These are phyloP conservation scores for Drosophila hydei DNA, from an alignment of 1,140 invertebrate genomes.

Conservation along the genomic window DNA sequence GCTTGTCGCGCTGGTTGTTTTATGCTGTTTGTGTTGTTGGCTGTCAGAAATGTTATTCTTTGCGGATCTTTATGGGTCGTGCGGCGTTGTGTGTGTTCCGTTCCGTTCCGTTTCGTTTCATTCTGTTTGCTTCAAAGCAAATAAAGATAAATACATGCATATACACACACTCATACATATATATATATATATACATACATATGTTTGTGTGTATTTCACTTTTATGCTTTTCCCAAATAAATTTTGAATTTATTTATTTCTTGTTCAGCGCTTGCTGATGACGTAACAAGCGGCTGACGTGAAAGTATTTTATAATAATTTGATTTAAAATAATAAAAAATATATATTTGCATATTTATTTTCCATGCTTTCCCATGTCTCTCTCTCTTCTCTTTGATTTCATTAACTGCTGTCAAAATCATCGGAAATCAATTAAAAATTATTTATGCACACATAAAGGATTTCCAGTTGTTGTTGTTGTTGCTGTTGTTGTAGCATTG, in stretches of 20 bases:
- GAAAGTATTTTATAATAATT: conserved; percentile 43
- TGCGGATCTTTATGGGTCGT: conserved; percentile 42
- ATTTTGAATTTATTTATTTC: conserved; percentile 15
- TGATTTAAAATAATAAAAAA: conserved; percentile 22
- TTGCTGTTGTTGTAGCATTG: conserved; percentile 31
- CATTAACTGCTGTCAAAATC: conserved; percentile 36
- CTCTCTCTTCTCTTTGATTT: conserved; percentile 23
- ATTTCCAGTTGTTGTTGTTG: conserved; percentile 31
- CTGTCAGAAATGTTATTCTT: conserved; percentile 51
- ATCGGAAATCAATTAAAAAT: conserved; percentile 58
- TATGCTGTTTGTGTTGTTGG: conserved; percentile 40
- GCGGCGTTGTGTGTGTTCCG: conserved; percentile 29
- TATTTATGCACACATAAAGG: conserved; percentile 49
- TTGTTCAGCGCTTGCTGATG: neutral
- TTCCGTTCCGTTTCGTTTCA: conserved; percentile 14
- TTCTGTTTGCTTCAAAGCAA: conserved; percentile 6
- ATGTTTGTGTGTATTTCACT: conserved; percentile 23
- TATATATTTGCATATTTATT: conserved; percentile 45
- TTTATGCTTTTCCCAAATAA: conserved; percentile 31
- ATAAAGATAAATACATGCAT: conserved; percentile 14
- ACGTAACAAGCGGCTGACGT: conserved; percentile 30
- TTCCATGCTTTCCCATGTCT: neutral
- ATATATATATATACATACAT: conserved; percentile 3
- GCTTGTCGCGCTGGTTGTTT: neutral
- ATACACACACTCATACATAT: neutral